Base-by-base conservation (phyloP, 64 coral and sea anemone genomes). In the Catalaphyllia jardinei region DNA sequence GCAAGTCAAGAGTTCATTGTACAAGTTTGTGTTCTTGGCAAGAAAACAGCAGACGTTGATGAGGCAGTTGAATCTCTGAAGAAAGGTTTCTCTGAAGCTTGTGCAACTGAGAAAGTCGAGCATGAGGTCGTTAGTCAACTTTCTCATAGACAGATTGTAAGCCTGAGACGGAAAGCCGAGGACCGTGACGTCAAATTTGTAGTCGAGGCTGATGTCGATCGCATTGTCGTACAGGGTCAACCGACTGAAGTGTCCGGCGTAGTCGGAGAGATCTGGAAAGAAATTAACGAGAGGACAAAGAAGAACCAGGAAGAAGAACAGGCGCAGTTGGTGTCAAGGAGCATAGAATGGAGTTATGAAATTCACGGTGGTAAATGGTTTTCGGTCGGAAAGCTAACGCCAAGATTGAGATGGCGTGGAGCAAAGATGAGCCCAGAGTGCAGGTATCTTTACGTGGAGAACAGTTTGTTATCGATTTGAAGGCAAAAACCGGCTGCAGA, bases 171-270 rank as follows among this genome's bases (percentile, higher is more conserved):
- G 0, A 88, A 88, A 93, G 86, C 86, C 10, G 62, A 72, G 13
- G 31, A 30, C 24, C 86, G 87, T 83, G 92, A 93, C 92, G 55
- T 93, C 14, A 75, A 80, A 72, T 31, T 93, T 27, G 78, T 82
- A 18, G 49, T 89, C 51, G 78, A 84, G 79, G 67, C 51, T 49
- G 28, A 52, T 2, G 31, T 89, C 4, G 65, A 74, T 60, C 71
- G 86, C 25, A 89, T 93, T 20, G 55, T 89, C 38, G 92, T 93
- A 28, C 79, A 57, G 11, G 92, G 92, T 76, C 74, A 89, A 39
- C 78, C 92, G 1, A 83, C 22, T 24, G 92, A 93, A 67, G 86
- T 93, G 78, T 62, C 46, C 17, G 42, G 39, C 12, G 89, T 93
- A 78, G 77, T 93, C 4, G 78, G 78, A 29, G 59, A 80, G 12